A percentile compares a stretch with the other conserved stretches of the same genome.
These are phyloP conservation scores for Drosophila bocki DNA, from an alignment of 1,140 invertebrate genomes.

Conservation along the genomic window DNA sequence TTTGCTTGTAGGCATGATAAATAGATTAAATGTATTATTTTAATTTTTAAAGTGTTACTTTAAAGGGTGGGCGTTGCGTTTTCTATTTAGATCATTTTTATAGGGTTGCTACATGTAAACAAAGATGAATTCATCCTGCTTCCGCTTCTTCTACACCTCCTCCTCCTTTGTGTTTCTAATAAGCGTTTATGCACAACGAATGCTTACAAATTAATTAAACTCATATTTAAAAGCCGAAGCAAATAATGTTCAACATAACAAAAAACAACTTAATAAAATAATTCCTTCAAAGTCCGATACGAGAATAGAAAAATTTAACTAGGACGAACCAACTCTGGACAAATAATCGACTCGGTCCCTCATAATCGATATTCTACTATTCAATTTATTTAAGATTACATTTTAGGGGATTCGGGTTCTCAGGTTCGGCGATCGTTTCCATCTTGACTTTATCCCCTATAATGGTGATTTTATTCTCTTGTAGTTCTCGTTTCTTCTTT, in stretches of 20 bases:
- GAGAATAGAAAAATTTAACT: slow-evolving; percentile 43
- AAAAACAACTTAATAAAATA: slow-evolving; percentile 71
- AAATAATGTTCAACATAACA: slow-evolving; percentile 63
- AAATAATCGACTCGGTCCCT: slow-evolving; percentile 17
- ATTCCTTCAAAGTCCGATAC: neutral
- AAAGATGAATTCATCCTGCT: slow-evolving; percentile 15
- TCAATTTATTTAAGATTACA: slow-evolving; percentile 61
- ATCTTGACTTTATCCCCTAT: slow-evolving; percentile 2
- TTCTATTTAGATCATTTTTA: slow-evolving; percentile 45
- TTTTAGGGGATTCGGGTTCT: slow-evolving; percentile 18
- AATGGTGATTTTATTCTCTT: slow-evolving; percentile 6
- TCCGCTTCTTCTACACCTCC: neutral
- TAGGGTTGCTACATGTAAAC: slow-evolving; percentile 36
- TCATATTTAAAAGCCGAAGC: slow-evolving; percentile 53
- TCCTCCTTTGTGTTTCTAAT: slow-evolving; percentile 23
- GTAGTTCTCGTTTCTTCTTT: slow-evolving; percentile 17
- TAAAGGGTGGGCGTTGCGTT: slow-evolving; percentile 67
- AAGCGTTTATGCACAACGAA: slow-evolving; percentile 54
- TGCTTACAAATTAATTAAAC: slow-evolving; percentile 59
- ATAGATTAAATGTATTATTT: slow-evolving; percentile 47
- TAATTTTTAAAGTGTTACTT: slow-evolving; percentile 57
- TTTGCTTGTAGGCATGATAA: slow-evolving; percentile 47
- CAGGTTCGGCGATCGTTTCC: neutral
- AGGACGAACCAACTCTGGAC: slow-evolving; percentile 12
- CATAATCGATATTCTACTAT: slow-evolving; percentile 39